phyloP scores from a whole-genome alignment of 1,140 invertebrate genomes.

The Drosophila neocordata region DNA sequence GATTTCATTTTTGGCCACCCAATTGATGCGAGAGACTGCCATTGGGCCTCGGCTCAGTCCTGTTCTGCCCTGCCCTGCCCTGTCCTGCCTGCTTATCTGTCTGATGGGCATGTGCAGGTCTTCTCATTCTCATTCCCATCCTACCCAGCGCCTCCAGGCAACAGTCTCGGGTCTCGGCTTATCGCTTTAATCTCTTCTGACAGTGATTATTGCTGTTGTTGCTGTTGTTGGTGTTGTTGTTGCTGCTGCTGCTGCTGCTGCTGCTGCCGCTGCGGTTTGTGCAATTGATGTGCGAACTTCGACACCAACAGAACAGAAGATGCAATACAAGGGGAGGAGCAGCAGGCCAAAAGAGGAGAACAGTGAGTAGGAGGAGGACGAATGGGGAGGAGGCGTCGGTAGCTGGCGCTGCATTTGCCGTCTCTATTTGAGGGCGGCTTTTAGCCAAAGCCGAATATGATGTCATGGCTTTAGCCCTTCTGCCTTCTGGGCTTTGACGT shows the following conservation, averaged over 20 bases:
- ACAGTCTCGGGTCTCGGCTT: conserved; percentile 59
- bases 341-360: not conserved
- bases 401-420: conserved; percentile 50
- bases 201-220: conserved; percentile 78
- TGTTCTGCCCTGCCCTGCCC: conserved; percentile 14
- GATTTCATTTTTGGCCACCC: conserved; percentile 82
- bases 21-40: conserved; percentile 59
- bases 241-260: not conserved
- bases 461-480: conserved; percentile 68
- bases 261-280: conserved; percentile 59
- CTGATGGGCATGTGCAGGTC: conserved; percentile 41
- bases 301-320: conserved; percentile 45
- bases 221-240: conserved; percentile 46
- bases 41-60: conserved; percentile 16
- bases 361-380: not conserved
- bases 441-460: conserved; percentile 79
- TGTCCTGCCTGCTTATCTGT: conserved; percentile 20
- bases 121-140: conserved; percentile 20
- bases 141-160: conserved; percentile 36
- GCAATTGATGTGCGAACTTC: conserved; percentile 81
- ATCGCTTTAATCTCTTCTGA: conserved; percentile 81
- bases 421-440: conserved; percentile 79
- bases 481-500: conserved; percentile 13
- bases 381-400: not conserved
- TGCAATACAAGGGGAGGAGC: conserved; percentile 4